These are phyloP conservation scores for Paramormyrops hopkinsi DNA, from an alignment of 2,797 vertebrate species.

Conservation along the genomic window DNA sequence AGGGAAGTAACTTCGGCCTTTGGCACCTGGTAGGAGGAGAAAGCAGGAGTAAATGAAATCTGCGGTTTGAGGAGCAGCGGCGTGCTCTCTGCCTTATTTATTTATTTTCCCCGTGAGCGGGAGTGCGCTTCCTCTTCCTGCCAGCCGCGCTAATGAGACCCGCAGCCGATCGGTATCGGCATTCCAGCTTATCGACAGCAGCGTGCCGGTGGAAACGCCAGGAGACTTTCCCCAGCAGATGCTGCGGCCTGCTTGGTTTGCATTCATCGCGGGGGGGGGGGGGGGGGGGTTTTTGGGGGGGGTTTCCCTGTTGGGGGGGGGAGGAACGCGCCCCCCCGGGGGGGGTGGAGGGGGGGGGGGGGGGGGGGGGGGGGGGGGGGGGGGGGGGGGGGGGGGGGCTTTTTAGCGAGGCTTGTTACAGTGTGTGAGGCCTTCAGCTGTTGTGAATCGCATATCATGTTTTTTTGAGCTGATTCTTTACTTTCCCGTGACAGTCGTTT, in stretches of 20 bases:
- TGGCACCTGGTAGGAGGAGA: slow-evolving; percentile 43
- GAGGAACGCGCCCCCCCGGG: no score
- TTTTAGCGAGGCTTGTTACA: not conserved
- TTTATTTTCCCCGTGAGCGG: not conserved
- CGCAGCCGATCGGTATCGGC: slow-evolving; percentile 21
- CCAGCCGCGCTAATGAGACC: slow-evolving; percentile 34
- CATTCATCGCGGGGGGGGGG: not conserved
- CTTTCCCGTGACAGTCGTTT: not conserved
- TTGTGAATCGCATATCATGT: not conserved
- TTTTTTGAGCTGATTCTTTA: not conserved
- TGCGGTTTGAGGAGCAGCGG: slow-evolving; percentile 24
- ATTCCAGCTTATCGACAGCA: slow-evolving; percentile 22
- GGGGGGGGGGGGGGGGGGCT: not conserved
- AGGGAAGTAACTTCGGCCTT: slow-evolving; percentile 47
- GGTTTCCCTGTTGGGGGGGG: no score
- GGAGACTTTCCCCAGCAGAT: slow-evolving; percentile 8
- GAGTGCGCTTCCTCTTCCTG: not conserved
- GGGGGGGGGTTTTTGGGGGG: not conserved
- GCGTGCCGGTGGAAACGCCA: not conserved
- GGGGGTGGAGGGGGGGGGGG: no score
- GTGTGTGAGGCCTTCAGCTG: not conserved
- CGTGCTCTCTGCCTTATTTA: slow-evolving; percentile 15
- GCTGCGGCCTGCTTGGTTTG: not conserved
- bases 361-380: no score
- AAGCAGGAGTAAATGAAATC: slow-evolving; percentile 43